phyloP scores from a whole-genome alignment of 2,888 invertebrate genomes.

The Hofmannophila pseudospretella region DNA sequence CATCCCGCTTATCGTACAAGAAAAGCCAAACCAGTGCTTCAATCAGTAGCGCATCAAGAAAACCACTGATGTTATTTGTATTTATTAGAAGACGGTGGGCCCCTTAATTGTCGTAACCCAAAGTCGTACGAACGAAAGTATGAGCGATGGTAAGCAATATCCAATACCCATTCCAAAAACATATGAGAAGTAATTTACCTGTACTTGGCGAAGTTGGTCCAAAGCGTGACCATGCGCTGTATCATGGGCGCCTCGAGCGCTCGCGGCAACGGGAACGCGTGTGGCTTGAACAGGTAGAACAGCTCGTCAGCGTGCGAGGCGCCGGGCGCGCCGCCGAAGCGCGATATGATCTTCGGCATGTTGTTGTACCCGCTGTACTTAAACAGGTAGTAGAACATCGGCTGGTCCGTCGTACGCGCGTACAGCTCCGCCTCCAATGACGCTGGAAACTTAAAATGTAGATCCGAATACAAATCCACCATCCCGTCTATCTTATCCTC shows the following conservation, averaged over 20 bases:
- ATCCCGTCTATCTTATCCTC: constrained; percentile 60
- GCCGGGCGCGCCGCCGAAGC: constrained; percentile 39
- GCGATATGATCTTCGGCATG: constrained; percentile 56
- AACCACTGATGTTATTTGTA: too few species aligned
- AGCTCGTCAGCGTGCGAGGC: constrained; percentile 68
- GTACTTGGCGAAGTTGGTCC: constrained; percentile 71
- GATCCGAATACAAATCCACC: constrained; percentile 63
- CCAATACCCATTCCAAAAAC: too few species aligned
- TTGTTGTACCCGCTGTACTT: constrained; percentile 59
- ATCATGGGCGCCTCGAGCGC: constrained; percentile 53
- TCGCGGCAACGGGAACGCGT: constrained; percentile 53
- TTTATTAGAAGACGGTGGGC: too few species aligned
- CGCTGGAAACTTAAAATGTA: constrained; percentile 60
- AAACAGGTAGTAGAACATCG: constrained; percentile 63
- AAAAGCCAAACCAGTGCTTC: too few species aligned
- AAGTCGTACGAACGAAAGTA: too few species aligned
- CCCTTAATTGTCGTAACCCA: too few species aligned
- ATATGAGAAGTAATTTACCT: too few species aligned
- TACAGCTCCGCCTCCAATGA: constrained; percentile 56
- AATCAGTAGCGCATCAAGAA: too few species aligned
- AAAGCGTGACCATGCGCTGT: constrained; percentile 55
- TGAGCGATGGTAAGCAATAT: too few species aligned
- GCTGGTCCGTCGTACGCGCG: constrained; percentile 45
- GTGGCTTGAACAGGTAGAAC: constrained; percentile 65
- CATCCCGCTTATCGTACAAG: too few species aligned